phyloP scores from a whole-genome alignment of 2,113 vertebrate species.

The Oxyruncus cristatus region DNA sequence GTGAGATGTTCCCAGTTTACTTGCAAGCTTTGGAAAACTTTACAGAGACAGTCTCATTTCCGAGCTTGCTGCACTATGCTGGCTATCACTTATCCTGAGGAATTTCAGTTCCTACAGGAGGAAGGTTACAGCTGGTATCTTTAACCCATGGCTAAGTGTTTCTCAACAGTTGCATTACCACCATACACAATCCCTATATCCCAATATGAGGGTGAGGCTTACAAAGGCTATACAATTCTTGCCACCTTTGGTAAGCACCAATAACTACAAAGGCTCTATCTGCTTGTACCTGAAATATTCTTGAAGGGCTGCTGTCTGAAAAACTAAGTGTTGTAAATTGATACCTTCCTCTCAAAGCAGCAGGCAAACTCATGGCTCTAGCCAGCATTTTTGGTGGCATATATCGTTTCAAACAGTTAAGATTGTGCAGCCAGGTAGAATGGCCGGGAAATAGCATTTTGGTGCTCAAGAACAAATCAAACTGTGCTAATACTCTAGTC shows the following conservation, averaged over 20 bases:
- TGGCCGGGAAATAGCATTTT: not conserved
- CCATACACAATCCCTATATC: not conserved
- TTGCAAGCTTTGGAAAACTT: not conserved
- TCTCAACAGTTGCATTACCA: not conserved
- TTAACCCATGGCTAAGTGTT: not conserved
- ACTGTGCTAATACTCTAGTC: not conserved
- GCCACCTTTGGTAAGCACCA: not conserved
- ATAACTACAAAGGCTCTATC: not conserved
- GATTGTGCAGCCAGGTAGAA: not conserved
- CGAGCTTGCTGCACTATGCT: not conserved
- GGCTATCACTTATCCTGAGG: not conserved
- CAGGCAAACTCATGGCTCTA: not conserved
- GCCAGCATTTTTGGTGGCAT: not conserved
- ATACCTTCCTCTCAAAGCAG: not conserved
- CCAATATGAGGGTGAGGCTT: not conserved
- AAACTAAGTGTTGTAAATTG: not conserved
- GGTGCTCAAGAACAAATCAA: not conserved
- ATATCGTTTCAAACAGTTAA: not conserved
- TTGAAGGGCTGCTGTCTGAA: not conserved
- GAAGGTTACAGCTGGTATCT: not conserved
- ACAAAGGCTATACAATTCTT: not conserved
- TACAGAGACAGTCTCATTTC: not conserved
- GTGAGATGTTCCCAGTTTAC: not conserved
- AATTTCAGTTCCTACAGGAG: not conserved
- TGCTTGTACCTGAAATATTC: not conserved